Evolutionary conservation across 2,888 invertebrate genomes (phyloP), one percentile per base, ranked within the genome.

Genomic region (Chelonus formosanus): DNA sequence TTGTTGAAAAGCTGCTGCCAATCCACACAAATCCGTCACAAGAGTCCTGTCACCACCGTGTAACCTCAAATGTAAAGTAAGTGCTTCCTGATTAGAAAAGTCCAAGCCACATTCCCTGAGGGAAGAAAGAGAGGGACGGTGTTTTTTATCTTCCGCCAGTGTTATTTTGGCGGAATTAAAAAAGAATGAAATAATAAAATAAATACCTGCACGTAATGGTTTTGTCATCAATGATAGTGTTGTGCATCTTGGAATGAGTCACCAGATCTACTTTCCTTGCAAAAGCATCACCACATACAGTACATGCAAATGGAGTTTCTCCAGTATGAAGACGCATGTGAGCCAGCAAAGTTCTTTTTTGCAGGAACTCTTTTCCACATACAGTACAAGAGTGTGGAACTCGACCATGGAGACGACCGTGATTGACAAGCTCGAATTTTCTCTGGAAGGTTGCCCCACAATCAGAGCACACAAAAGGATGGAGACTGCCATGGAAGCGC

Each of bases 401-500:
- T 64, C 92, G 87, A 35, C 94, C 94, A 83, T 94, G 94, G 70
- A 92, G 88, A 5, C 93, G 88, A 7, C 92, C 92, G 84, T 94
- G 94, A 85, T 93, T 93, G 55, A 94, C 93, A 73, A 94, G 86
- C 83, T 94, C 93, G 85, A 94, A 94, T 87, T 94, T 94, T 70
- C 94, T 88, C 66, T 93, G 91, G 85, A 94, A 94, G 67, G 93
- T 92, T 61, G 90, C 91, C 32, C 93, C 93, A 80, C 98, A 98
- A 80, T 95, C 95, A 62, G 91, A 90, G 84, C 98, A 98, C 74
- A 92, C 92, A 86, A 97, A 98, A 7, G 98, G 97, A 78, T 96
- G 94, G 78, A 97, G 90, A 5, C 97, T 97, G n/a, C 96, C 96
- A 85, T 97, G 96, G 85, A 96, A 96, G 70, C 96, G 87, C 67